Percentiles rank a stretch among this genome's conserved stretches.
phyloP scores from a whole-genome alignment of 2,888 invertebrate genomes.

The Rugalucina vietnamica region DNA sequence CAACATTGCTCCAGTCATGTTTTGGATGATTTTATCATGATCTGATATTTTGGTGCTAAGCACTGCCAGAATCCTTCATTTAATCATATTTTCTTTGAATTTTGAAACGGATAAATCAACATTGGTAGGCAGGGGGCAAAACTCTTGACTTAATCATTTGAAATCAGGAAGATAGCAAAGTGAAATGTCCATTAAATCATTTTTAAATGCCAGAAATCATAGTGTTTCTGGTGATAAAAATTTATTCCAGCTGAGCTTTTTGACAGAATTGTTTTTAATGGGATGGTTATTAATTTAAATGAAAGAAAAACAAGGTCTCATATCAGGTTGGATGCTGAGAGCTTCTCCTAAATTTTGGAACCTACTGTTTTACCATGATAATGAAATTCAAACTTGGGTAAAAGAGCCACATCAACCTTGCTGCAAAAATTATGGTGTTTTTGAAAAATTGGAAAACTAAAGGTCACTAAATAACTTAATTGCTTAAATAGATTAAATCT shows the following conservation, averaged over 20 bases:
- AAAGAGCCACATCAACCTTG: too few relatives aligned
- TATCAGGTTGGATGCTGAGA: too few relatives aligned
- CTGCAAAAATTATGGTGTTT: too few relatives aligned
- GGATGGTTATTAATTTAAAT: neutral
- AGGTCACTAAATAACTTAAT: too few relatives aligned
- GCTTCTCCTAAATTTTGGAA: too few relatives aligned
- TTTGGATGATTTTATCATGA: too few relatives aligned
- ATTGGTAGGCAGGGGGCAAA: slow-evolving; percentile 2
- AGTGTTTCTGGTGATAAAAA: neutral
- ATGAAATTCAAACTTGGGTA: too few relatives aligned
- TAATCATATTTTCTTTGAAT: neutral
- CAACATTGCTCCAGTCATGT: too few relatives aligned
- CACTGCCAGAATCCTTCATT: neutral
- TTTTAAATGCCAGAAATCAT: slow-evolving; percentile 5
- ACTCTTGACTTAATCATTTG: slow-evolving; percentile 9
- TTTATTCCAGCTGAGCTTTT: neutral
- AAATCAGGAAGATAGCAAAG: neutral
- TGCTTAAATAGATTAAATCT: too few relatives aligned
- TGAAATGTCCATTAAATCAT: neutral
- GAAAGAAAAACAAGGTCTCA: too few relatives aligned
- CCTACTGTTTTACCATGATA: too few relatives aligned
- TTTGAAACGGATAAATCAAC: neutral
- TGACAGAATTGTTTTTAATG: slow-evolving; percentile 7
- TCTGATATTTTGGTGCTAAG: neutral
- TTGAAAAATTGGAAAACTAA: too few relatives aligned